Evolutionary conservation across 2,797 vertebrate genomes (phyloP), one percentile per base, ranked within the genome.

Genomic region (Sorex maritimensis): DNA sequence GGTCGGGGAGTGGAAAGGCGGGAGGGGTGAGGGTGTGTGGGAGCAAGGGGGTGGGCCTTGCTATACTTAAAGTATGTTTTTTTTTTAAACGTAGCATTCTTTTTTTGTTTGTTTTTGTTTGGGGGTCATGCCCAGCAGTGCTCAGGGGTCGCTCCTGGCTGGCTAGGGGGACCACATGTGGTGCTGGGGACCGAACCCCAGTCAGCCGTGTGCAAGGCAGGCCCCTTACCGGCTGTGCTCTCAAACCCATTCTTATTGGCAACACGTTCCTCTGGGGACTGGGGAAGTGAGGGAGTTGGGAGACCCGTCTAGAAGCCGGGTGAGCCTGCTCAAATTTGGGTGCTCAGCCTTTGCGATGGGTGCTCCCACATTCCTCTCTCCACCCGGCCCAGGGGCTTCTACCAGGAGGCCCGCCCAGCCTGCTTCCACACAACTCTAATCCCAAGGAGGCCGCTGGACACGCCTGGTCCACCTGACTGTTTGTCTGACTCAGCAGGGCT

Each of bases 401-500:
- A 23, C 65, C 9, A 0, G 15, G 28, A 21, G 52, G 17, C 28
- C 55, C 4, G 5, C 30, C n/a, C 4, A 30, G 34, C 23, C 81
- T 11, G 14, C 46, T 68, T 77, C 68, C 49, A 71, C 17, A 7
- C 1, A 82, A 41, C 49, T 87, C 74, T 63, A 17, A n/a, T 17
- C 14, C 63, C 10, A 80, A 41, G 65, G 52, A 86, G 67, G 14
- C 12, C 28, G 46, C 38, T 46, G 28, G 46, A 58, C 71, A 23
- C 24, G 15, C n/a, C 65, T 77, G 61, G 15, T 6, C 46, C 26
- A 71, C 68, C 46, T 79, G 58, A 30, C 14, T 55, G 19, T 58
- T 49, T 58, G 28, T 65, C 63, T 85, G 69, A 94, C 55, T 81
- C 44, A 78, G 81, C 23, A 38, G 65, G 26, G 78, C 72, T 78